Base-by-base conservation (phyloP, 2,113 vertebrate species). In the Cathartes aura region DNA sequence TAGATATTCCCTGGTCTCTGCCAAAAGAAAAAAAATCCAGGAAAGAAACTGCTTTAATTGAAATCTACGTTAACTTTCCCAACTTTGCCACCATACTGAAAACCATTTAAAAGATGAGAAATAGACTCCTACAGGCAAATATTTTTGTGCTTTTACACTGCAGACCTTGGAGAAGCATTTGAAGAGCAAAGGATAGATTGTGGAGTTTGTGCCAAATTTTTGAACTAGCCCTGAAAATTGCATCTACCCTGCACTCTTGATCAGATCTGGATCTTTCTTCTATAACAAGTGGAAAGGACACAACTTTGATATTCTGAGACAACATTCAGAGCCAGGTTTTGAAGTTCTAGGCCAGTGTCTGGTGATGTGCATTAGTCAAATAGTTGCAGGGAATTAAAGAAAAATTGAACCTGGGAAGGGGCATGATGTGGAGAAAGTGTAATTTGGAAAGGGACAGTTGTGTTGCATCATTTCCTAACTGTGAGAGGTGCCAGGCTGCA, bases 381-480 rank as follows among this genome's bases (percentile, higher is more conserved):
- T 13, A 58, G 5, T 68, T 90, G 48, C 50, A 74, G 19, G 11
- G 26, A 90, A 64, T 72, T 66, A 45, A 89, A 79, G 10, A 68
- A 67, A 78, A 91, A 53, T 13, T 50, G 20, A 88, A 81, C 15
- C 8, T 67, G 23, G 30, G 34, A 75, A 74, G 48, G 29, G 36
- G 9, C 6, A 64, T 27, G 29, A 80, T 76, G 53, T 66, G 70
- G 58, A 82, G 42, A 85, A 94, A 72, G 9, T 17, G 8, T 66
- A 70, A 82, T 23, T 48, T 90, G 42, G 42, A 93, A 95, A 88
- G 17, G 50, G 71, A 56, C 24, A 52, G 83, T 88, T 12, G 4
- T 70, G 62, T 70, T 88, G 58, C 90, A 78, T 95, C 62, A 70
- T 96, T 95, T 97, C 93, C 76, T 85, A 82, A 85, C 7, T 23